These are phyloP conservation scores for Thalassaphorura encarpata DNA, from an alignment of 1,140 invertebrate genomes.

Conservation along the genomic window DNA sequence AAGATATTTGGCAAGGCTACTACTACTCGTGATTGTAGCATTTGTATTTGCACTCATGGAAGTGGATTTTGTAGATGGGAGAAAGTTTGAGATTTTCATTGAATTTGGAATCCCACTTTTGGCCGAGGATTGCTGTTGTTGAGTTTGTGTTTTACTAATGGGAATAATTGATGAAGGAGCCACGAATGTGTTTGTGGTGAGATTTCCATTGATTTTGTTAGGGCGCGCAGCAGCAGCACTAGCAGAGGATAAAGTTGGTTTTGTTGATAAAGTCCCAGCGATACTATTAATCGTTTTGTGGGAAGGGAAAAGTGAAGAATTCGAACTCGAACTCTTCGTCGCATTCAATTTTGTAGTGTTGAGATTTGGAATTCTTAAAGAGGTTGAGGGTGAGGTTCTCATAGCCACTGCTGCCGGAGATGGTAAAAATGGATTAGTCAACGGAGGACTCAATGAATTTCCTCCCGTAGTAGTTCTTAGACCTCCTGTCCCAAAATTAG, in stretches of 20 bases:
- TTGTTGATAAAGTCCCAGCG: too few relatives aligned
- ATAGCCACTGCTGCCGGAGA: background rate
- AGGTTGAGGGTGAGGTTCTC: background rate
- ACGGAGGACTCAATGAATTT: slow-evolving; percentile 16
- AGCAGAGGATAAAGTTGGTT: too few relatives aligned
- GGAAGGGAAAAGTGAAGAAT: too few relatives aligned
- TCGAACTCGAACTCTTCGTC: background rate
- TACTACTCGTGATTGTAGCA: slow-evolving; percentile 20
- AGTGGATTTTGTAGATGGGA: slow-evolving; percentile 14
- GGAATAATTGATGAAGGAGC: slow-evolving; percentile 9
- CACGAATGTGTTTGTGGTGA: slow-evolving; percentile 5
- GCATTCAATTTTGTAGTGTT: slow-evolving; percentile 3
- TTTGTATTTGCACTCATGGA: slow-evolving; percentile 15
- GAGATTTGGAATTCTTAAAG: slow-evolving; percentile 18
- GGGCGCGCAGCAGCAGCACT: background rate
- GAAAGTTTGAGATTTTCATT: slow-evolving; percentile 31
- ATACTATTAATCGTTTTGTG: too few relatives aligned
- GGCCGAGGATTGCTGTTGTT: too few relatives aligned
- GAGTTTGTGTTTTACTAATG: slow-evolving; percentile 1
- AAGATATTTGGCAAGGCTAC: too few relatives aligned
- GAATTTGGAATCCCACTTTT: slow-evolving; percentile 24
- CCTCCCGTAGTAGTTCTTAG: background rate
- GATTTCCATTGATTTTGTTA: background rate
- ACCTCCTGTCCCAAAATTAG: background rate
- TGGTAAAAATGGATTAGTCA: too few relatives aligned